Base-by-base conservation (phyloP, 1,140 invertebrate species). In the Drosophila parabipectinata region DNA sequence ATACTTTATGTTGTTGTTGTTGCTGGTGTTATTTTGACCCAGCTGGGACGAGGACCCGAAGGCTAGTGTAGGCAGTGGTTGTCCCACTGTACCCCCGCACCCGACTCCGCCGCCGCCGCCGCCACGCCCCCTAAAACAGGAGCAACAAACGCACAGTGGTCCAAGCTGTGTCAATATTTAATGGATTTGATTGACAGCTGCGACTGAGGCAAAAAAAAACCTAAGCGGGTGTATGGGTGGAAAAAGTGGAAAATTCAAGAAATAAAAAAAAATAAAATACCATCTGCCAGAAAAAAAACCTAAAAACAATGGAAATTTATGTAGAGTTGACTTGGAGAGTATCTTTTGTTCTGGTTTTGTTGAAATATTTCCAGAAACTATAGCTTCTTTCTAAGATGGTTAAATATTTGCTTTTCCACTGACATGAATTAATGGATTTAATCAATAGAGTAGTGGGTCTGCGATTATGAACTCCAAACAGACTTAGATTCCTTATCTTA, bases 1-100 rank as follows among this genome's bases (percentile, higher is more conserved):
- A 56, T 80, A 47, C 77, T 77, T 85, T 59, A 63, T 84, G 81
- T 85, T 81, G 63, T 39, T 59, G 66, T 47, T 24, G 63, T 24
- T 44, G 41, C 14, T 24, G 63, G 15, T 44, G 14, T 14, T 32
- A 3, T 37, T n/a, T 12, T 37, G 34, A n/a, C 10, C 34, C 34
- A 37, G 34, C 34, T 44, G 41, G n/a, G 72, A 50, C 72, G 54
- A 50, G 72, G 72, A 47, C 44, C 28, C 60, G 45, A 69, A 72
- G 32, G 60, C 37, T 30, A 52, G 59, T 52, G 59, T 52, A 74
- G 71, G 52, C 30, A 44, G 41, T 44, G 41, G 41, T 18, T 44
- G 41, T 44, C 10, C 34, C 50, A 1, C 41, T 44, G 41, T 44
- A 10, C 12, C n/a, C n/a, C n/a, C 41, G 15, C 55, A 56, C 24